Base-by-base conservation (phyloP, 2,113 vertebrate genomes). In the Octodon degus region DNA sequence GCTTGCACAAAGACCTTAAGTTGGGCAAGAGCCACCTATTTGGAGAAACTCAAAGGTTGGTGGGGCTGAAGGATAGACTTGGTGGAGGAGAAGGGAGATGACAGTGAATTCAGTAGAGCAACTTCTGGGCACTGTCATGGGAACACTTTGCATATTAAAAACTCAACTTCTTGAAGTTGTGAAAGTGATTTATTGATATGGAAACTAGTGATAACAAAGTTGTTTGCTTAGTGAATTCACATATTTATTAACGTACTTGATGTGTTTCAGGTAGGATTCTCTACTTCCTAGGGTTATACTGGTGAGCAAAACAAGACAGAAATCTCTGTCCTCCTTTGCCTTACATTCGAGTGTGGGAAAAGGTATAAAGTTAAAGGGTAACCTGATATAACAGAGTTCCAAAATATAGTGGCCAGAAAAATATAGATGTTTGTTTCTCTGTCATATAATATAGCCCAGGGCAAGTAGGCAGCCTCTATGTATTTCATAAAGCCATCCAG, bases 321-420 rank as follows among this genome's bases (percentile, higher is more conserved):
- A 79, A 74, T 76, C 11, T 83, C 11, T 58, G 34, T 47, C 50
- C 30, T 47, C 40, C 16, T 76, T 55, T 68, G 65, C 53, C 22
- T 93, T 90, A 53, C 25, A 11, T 90, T 95, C 65, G 91, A 79
- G 77, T 62, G 24, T 27, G n/a, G n/a, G 47, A 50, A 62, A 90
- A 63, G 30, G 17, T 89, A 24, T 63, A 86, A 92, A 63, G 58
- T 53, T 96, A 91, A 88, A 96, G 34, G 53, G 2, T 93, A 95
- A 93, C 76, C 34, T 89, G 53, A 74, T 81, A 2, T 55, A 67
- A 81, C 60, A 85, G 82, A 79, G 65, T 65, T 97, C 72, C 74
- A 95, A 30, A 95, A 90, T 87, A 62, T 30, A 93, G 32, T 86
- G 70, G 63, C n/a, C 60, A 72, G 40, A 37, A 85, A 94, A 93